phyloP scores from a whole-genome alignment of 1,140 invertebrate species.

The Oscheius sp. region DNA sequence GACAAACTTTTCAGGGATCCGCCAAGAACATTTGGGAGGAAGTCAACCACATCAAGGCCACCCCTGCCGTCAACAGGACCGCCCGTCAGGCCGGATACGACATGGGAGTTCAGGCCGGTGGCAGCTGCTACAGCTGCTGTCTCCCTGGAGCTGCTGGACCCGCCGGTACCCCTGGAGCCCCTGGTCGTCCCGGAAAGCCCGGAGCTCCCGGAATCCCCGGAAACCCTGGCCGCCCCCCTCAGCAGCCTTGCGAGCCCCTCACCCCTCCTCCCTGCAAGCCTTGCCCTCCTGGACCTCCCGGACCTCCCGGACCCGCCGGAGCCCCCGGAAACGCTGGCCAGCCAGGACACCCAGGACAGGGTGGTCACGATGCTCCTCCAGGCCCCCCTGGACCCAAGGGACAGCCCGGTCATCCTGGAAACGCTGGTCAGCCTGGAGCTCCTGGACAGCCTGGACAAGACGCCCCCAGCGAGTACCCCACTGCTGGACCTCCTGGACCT shows the following conservation, averaged over 20 bases:
- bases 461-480: no score
- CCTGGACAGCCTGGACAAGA: constrained; percentile 11
- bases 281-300: constrained; percentile 28
- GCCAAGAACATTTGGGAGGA: constrained; percentile 18
- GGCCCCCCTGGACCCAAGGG: constrained; percentile 11
- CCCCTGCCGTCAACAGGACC: constrained; percentile 10
- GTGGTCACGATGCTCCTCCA: background rate
- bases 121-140: constrained; percentile 39
- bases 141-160: constrained; percentile 36
- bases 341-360: constrained; percentile 24
- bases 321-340: constrained; percentile 19
- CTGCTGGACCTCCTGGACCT: constrained; percentile 15
- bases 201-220: constrained; percentile 36
- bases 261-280: constrained; percentile 36
- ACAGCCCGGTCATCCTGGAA: constrained; percentile 13
- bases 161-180: constrained; percentile 34
- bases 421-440: constrained; percentile 14
- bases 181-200: constrained; percentile 30
- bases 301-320: constrained; percentile 30
- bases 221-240: constrained; percentile 36
- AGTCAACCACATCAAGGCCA: constrained; percentile 21
- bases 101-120: constrained; percentile 13
- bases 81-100: constrained; percentile 29
- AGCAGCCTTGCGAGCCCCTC: constrained; percentile 29
- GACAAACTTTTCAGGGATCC: no score